These are phyloP conservation scores for Melieria crassipennis DNA, from an alignment of 2,888 invertebrate species.

Conservation along the genomic window DNA sequence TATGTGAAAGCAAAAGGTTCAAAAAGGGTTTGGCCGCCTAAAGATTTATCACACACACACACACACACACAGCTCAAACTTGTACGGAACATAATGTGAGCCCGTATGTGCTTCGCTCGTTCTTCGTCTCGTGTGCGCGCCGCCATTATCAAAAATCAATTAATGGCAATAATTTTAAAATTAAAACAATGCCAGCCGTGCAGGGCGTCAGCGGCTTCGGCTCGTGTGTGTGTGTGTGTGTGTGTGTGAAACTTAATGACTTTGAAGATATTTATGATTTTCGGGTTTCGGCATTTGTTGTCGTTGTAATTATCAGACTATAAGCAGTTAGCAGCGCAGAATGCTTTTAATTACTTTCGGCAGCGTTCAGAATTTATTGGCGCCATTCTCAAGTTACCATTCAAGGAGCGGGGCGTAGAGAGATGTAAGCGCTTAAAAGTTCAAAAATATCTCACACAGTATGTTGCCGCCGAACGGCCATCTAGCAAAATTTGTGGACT, in stretches of 20 bases:
- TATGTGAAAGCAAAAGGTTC: neutral
- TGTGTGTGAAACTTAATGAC: conserved; percentile 56
- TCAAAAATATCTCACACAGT: no score
- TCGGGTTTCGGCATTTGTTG: conserved; percentile 23
- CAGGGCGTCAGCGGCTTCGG: neutral
- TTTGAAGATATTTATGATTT: conserved; percentile 60
- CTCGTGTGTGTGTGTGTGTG: neutral
- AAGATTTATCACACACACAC: conserved; percentile 33
- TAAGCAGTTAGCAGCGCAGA: conserved; percentile 6
- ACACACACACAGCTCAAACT: conserved; percentile 10
- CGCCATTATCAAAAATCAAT: conserved; percentile 57
- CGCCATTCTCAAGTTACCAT: no score
- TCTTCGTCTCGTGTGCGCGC: conserved; percentile 29
- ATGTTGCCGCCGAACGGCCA: no score
- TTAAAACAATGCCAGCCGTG: conserved; percentile 44
- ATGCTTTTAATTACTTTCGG: conserved; percentile 10
- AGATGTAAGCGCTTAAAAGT: no score
- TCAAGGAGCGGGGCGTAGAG: no score
- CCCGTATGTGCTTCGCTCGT: neutral
- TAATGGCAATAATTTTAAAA: conserved; percentile 62
- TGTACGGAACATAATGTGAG: neutral
- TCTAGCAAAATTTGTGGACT: no score
- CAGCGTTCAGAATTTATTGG: no score
- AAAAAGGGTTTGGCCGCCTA: conserved; percentile 30
- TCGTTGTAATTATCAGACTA: conserved; percentile 21